Evolutionary conservation across 1,140 invertebrate species (phyloP), one percentile per base, ranked within the genome.

Genomic region (Penaeus indicus): DNA sequence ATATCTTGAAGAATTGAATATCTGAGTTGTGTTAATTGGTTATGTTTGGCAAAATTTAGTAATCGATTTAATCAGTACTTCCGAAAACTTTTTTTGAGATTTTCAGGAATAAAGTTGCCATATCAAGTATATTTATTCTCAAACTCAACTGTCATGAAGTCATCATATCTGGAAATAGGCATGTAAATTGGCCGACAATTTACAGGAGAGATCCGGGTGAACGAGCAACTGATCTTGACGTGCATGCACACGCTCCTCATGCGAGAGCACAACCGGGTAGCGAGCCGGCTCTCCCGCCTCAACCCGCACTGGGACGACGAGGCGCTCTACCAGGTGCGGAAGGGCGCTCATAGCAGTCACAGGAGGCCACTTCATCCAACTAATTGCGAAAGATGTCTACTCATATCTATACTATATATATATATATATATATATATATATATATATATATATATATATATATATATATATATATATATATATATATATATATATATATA

Each of bases 221-320:
- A 91, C 80, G 90, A 91, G 64, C 90, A 92, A 83, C 90, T 90
- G 19, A 96, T 98, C 1, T 93, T 98, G 32, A 96, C 97, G 0
- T 97, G 96, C 89, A 97, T 97, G 96, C 97, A 98, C 92, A 98
- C 97, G 0, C 92, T 98, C 0, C 96, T 97, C 95, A 96, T 94
- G 78, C 90, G 94, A 87, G 96, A 99, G 92, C 98, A 99, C 92
- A 99, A 99, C 93, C 94, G 96, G 75, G 94, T 99, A 27, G 97
- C 97, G 0, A 94, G 95, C 63, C 93, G 92, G 61, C 93, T 99
- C 0, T 92, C 94, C 0, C 91, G 93, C 13, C 92, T 98, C 1
- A 99, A 99, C 93, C 96, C 96, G 0, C 96, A 97, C 90, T 98
- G 97, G 96, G 94, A 95, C 88, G 97, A 98, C 92, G 97, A 98